Percentiles rank a stretch among this genome's conserved stretches.
Evolutionary conservation across 1,140 invertebrate species (phyloP).

Genomic region (Glomeris maerens): DNA sequence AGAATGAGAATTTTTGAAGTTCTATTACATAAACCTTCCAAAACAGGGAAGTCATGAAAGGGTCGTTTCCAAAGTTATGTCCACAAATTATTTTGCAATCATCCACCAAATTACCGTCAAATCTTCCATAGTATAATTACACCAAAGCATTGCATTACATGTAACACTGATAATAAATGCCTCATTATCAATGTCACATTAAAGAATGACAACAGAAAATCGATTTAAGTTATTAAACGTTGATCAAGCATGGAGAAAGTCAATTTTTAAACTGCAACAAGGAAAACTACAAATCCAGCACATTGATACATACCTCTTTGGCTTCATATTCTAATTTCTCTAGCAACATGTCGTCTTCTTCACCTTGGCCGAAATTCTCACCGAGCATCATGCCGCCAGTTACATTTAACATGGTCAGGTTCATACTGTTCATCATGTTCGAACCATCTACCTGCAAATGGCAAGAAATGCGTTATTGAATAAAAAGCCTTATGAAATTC

Average conservation of each 20-base stretch:
- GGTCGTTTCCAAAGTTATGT: no score
- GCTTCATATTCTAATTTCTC: slow-evolving; percentile 65
- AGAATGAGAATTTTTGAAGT: no score
- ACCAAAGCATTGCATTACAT: not conserved
- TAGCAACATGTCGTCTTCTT: slow-evolving; percentile 47
- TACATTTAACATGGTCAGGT: no score
- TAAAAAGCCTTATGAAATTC: no score
- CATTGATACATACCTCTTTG: slow-evolving; percentile 54
- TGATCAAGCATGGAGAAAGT: not conserved
- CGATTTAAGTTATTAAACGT: not conserved
- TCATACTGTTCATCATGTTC: no score
- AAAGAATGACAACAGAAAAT: not conserved
- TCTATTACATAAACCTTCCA: no score
- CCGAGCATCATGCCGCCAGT: not conserved
- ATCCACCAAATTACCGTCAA: not conserved
- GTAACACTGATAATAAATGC: not conserved
- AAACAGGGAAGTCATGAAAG: no score
- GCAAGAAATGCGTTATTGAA: no score
- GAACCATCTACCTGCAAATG: no score
- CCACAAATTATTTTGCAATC: not conserved
- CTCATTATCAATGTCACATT: not conserved
- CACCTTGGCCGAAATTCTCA: slow-evolving; percentile 36
- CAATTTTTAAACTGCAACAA: not conserved
- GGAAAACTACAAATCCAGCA: no score
- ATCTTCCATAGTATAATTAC: not conserved